Base-by-base conservation (phyloP, 1,140 invertebrate species). In the Zaprionus inermis region DNA sequence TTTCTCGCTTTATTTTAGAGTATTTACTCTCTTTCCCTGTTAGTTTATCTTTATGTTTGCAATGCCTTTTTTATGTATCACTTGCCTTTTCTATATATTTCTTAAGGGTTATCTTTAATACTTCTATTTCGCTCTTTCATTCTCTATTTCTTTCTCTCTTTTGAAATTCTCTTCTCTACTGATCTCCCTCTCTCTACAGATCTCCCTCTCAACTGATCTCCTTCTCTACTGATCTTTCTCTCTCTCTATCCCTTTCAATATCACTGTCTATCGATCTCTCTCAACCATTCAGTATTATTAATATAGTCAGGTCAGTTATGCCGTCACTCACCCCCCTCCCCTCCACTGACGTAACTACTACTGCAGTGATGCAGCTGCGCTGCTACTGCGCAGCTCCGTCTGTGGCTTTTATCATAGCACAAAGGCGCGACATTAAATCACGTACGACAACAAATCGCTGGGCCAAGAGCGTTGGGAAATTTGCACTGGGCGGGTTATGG, bases 361-460 rank as follows among this genome's bases (percentile, higher is more conserved):
- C 56, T 59, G 73, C 58, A 67, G 68, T 63, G 57, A 9, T 36
- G 59, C 18, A 11, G 58, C 24, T 55, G 58, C 34, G 46, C 34
- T 49, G 44, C 52, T 65, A 34, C 59, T 51, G 59, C 59, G 44
- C 60, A 16, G 49, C 60, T 28, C 20, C 16, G 44, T 49, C 44
- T 49, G 44, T 72, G 54, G 55, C 38, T 66, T 69, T 77, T 64
- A 77, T 77, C 71, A 52, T 18, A 74, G 44, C 49, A 84, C 81
- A 85, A 85, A 85, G 81, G 78, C 67, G 18, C 38, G 54, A 78
- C 82, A 86, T 85, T 85, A 68, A 85, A 85, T 85, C 81, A 85
- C 81, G 81, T 86, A 77, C 75, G 46, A 70, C 24, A 79, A 49
- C 30, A 72, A 61, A 65, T 65, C 32, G 60, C 18, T 71, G 52